Evolutionary conservation across 2,797 vertebrate species (phyloP).

Genomic region (Coreius guichenoti): DNA sequence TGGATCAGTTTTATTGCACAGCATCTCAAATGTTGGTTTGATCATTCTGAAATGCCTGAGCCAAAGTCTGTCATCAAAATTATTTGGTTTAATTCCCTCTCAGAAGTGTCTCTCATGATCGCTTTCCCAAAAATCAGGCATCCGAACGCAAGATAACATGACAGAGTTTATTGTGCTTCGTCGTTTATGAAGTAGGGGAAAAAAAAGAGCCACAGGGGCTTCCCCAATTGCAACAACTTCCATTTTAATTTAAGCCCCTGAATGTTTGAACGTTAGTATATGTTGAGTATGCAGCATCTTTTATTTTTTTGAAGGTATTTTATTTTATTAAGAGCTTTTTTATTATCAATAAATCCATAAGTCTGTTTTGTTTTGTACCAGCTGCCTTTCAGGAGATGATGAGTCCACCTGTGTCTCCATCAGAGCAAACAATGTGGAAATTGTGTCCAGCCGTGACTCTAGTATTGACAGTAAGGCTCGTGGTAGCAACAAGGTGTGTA

Average conservation of each 20-base stretch:
- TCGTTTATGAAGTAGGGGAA: neutral
- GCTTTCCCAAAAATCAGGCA: too few species aligned
- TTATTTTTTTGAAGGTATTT: neutral
- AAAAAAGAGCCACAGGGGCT: too few species aligned
- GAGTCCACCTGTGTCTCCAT: constrained; percentile 90
- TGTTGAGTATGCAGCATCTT: neutral
- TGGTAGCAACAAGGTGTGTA: constrained; percentile 94
- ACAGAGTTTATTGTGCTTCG: too few species aligned
- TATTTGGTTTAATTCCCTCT: neutral
- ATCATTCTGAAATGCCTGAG: neutral
- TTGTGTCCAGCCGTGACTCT: constrained; percentile 95
- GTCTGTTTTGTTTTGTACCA: constrained; percentile 58
- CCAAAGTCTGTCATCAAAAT: neutral
- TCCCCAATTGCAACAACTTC: neutral
- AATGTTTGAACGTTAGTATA: neutral
- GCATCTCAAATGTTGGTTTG: neutral
- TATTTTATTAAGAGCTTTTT: neutral
- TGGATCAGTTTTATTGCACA: neutral
- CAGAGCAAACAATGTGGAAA: constrained; percentile 90
- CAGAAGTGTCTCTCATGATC: too few species aligned
- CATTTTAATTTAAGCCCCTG: neutral
- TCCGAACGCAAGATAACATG: too few species aligned
- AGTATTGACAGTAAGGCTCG: constrained; percentile 95
- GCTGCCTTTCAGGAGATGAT: constrained; percentile 92
- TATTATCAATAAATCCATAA: neutral